Evolutionary conservation across 2,888 invertebrate genomes (phyloP), one percentile per base, ranked within the genome.

Genomic region (Dolomedes plantarius): DNA sequence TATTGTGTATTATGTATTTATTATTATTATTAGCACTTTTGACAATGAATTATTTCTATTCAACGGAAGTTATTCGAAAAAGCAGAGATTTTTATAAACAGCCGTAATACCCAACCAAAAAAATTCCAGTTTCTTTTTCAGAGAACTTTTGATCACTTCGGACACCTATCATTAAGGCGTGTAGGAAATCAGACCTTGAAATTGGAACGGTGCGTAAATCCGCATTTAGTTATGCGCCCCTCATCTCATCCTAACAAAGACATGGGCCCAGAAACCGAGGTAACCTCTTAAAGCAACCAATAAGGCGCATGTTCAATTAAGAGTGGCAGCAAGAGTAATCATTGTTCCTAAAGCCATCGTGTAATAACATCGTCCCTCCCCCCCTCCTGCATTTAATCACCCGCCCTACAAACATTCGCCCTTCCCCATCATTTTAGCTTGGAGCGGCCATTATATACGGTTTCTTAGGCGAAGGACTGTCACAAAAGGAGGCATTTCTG

Each of bases 301-400:
- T 23, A 56, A 56, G 56, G 56, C 56, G 71, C 76, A 72, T 64
- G 76, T 72, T 76, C 82, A 83, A 83, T 83, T 83, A 83, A 83
- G 76, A 83, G 71, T 72, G 82, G 72, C 72, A 67, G 76, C 36
- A 74, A 74, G 71, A 76, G 75, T 76, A 76, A 76, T 83, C 76
- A 83, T 72, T 65, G 82, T 65, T 71, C 72, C 71, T n/a, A 46
- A 65, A 76, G 46, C 50, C 69, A 71, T 76, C 76, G 50, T 65
- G 82, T 83, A 83, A 83, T 83, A 83, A 76, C 82, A 69, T 81
- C 74, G 36, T 72, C 72, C 71, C 56, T 72, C 72, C 71, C 56
- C 71, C 71, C 76, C 62, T 76, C 36, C 56, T 71, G 28, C 50
- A 69, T 65, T 41, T 28, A 69, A 76, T 72, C 74, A 39, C 71